phyloP scores from a whole-genome alignment of 2,888 invertebrate species.

The Tetragonula carbonaria region DNA sequence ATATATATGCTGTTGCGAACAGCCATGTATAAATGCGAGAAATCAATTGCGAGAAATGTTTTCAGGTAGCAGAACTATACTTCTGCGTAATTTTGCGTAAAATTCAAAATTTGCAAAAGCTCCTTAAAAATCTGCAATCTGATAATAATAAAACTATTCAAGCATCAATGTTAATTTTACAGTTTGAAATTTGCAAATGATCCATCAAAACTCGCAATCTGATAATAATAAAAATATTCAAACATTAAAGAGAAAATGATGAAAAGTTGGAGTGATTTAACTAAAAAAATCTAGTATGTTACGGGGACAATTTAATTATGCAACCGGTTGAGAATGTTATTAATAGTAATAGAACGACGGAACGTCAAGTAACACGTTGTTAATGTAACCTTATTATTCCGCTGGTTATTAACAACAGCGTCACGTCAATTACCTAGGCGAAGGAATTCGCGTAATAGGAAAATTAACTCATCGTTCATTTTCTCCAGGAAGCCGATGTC shows the following conservation, averaged over 20 bases:
- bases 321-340: conserved; percentile 2
- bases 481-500: conserved; percentile 41
- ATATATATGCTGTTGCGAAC: too few relatives aligned
- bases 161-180: neutral
- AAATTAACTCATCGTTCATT: conserved; percentile 48
- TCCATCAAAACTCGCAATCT: too few relatives aligned
- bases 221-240: neutral
- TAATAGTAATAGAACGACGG: conserved; percentile 2
- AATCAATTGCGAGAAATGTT: too few relatives aligned
- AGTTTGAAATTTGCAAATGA: too few relatives aligned
- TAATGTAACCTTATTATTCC: conserved; percentile 32
- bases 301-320: conserved; percentile 2
- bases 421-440: conserved; percentile 36
- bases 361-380: conserved; percentile 30
- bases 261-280: neutral
- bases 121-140: too few relatives aligned
- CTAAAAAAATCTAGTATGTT: neutral
- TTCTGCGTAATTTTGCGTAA: too few relatives aligned
- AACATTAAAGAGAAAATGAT: neutral
- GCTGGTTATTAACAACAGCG: conserved; percentile 39
- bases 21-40: too few relatives aligned
- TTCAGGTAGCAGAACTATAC: too few relatives aligned
- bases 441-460: conserved; percentile 39
- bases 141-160: too few relatives aligned
- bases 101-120: too few relatives aligned